Percentiles rank a stretch among this genome's conserved stretches.
Evolutionary conservation across 2,113 vertebrate genomes (phyloP).

Genomic region (Micronycteris hirsuta): DNA sequence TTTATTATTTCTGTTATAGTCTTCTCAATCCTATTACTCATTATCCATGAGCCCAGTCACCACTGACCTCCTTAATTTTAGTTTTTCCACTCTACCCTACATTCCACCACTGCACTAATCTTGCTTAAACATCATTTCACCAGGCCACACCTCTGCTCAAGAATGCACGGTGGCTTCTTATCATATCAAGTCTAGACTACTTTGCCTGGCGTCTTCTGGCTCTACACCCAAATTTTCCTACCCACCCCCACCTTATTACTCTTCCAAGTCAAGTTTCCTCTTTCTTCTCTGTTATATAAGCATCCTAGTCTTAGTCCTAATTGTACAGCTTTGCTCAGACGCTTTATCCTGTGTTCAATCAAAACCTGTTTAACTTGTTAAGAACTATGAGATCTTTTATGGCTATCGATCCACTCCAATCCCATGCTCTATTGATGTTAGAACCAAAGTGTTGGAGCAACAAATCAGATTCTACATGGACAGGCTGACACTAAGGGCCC

Average conservation of each 20-base stretch:
- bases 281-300: background rate
- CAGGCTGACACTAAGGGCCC: background rate
- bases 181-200: constrained; percentile 5
- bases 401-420: background rate
- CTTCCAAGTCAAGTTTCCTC: background rate
- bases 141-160: constrained; percentile 13
- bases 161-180: background rate
- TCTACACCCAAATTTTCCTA: background rate
- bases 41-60: background rate
- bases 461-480: background rate
- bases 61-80: background rate
- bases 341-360: background rate
- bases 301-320: background rate
- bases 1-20: background rate
- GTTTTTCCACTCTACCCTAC: background rate
- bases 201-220: background rate
- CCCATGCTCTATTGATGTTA: background rate
- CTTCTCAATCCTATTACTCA: background rate
- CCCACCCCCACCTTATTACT: background rate
- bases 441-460: background rate
- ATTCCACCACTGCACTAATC: background rate
- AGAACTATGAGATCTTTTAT: background rate
- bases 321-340: background rate
- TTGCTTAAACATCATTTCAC: constrained; percentile 27
- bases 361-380: constrained; percentile 20